These are phyloP conservation scores for Myotis planiceps DNA, from an alignment of 2,797 vertebrate genomes.

Conservation along the genomic window DNA sequence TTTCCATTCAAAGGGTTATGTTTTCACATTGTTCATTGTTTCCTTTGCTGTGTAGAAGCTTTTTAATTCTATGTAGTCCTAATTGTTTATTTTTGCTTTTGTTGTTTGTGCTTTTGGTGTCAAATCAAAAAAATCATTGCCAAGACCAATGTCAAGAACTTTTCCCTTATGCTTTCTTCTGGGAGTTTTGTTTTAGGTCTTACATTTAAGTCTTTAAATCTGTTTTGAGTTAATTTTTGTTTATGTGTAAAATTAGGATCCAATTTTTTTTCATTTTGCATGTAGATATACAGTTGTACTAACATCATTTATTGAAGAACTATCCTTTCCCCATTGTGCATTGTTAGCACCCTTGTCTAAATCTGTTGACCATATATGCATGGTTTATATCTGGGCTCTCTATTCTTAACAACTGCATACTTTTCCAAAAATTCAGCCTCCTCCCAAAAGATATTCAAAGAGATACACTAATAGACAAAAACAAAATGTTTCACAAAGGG, in stretches of 20 bases:
- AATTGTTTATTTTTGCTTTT: neutral
- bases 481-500: neutral
- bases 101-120: neutral
- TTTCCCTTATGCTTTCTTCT: neutral
- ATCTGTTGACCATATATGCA: neutral
- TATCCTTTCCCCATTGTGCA: neutral
- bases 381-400: neutral
- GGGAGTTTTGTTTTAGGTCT: neutral
- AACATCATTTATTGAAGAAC: neutral
- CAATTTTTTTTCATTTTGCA: neutral
- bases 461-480: neutral
- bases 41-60: neutral
- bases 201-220: conserved; percentile 11
- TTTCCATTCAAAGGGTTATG: neutral
- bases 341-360: neutral
- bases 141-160: neutral
- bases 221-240: neutral
- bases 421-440: conserved; percentile 21
- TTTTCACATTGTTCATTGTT: neutral
- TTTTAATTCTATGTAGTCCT: neutral
- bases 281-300: neutral
- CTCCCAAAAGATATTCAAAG: neutral
- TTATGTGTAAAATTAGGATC: neutral
- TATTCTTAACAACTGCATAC: conserved; percentile 9
- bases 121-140: neutral